Evolutionary conservation across 2,888 invertebrate genomes (phyloP).

Genomic region (Netelia virgata): DNA sequence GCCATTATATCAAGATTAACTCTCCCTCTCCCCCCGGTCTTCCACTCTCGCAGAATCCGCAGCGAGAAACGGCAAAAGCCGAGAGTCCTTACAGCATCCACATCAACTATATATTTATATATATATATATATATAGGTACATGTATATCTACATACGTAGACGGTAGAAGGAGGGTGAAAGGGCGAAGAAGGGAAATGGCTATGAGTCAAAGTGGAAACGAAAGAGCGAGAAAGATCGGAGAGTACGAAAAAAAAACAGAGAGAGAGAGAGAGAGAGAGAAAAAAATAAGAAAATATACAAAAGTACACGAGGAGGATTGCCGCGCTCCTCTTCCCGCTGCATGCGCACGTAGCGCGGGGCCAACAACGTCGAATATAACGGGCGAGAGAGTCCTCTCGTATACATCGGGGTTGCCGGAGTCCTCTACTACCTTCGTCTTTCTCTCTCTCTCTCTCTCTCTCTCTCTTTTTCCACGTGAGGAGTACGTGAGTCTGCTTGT

Average conservation of each 20-base stretch:
- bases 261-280: conserved; percentile 43
- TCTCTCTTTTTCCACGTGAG: conserved; percentile 47
- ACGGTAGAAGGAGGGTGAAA: conserved; percentile 48
- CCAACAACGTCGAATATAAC: conserved; percentile 63
- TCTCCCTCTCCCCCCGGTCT: conserved; percentile 77
- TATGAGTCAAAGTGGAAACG: conserved; percentile 58
- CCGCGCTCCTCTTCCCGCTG: conserved; percentile 34
- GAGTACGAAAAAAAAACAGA: conserved; percentile 17
- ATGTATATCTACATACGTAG: conserved; percentile 32
- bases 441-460: neutral
- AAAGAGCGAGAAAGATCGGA: conserved; percentile 45
- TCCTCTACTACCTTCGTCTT: neutral
- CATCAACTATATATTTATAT: conserved; percentile 22
- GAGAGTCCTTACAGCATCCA: conserved; percentile 40
- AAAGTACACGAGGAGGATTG: conserved; percentile 37
- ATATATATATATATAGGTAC: conserved; percentile 28
- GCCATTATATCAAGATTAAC: conserved; percentile 85
- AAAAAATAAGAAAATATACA: conserved; percentile 28
- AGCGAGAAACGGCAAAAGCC: conserved; percentile 50
- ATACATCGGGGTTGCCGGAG: conserved; percentile 33
- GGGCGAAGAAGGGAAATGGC: conserved; percentile 45
- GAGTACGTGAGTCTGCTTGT: conserved; percentile 60
- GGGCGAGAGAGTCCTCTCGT: conserved; percentile 54
- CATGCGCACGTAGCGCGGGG: conserved; percentile 64
- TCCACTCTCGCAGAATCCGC: conserved; percentile 20